Conservation (phyloP, 2,113 vertebrate genomes). For the Haemorhous mexicanus region DNA sequence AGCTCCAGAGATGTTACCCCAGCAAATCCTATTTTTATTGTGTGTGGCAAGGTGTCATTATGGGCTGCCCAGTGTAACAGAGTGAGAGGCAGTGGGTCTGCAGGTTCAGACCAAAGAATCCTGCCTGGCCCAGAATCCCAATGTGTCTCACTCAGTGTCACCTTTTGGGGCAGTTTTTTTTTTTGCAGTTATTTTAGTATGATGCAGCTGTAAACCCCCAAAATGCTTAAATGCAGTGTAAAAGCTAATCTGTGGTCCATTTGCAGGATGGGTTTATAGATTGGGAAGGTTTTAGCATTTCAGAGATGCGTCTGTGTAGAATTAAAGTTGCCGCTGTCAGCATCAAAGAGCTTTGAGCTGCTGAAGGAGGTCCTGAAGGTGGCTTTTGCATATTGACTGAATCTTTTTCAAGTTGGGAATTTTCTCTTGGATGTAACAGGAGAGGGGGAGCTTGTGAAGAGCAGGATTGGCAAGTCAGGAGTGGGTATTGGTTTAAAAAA, state of each 20-base stretch:
- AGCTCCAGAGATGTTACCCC: background rate
- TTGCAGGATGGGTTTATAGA: background rate
- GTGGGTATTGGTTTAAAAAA: background rate
- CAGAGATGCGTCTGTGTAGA: background rate
- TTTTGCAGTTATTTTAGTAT: background rate
- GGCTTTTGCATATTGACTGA: conserved; percentile 21
- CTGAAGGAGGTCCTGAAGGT: conserved; percentile 2
- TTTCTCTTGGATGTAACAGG: background rate
- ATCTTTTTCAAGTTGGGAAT: background rate
- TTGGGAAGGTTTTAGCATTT: background rate
- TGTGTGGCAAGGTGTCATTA: background rate
- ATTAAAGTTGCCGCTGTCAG: background rate
- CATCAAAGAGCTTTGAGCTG: conserved; percentile 45
- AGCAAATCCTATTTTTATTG: background rate
- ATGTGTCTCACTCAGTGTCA: background rate
- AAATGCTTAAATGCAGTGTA: background rate
- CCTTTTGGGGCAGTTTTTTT: background rate
- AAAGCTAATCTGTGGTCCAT: background rate
- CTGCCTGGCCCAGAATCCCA: background rate
- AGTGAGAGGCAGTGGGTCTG: background rate
- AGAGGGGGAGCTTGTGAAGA: background rate
- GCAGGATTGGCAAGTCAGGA: background rate
- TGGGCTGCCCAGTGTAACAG: background rate
- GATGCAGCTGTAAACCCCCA: background rate
- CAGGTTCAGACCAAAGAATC: background rate